Base-by-base conservation (phyloP, 30 jellyfish, hydroid and myxozoan genomes). In the Cassiopea xamachana region DNA sequence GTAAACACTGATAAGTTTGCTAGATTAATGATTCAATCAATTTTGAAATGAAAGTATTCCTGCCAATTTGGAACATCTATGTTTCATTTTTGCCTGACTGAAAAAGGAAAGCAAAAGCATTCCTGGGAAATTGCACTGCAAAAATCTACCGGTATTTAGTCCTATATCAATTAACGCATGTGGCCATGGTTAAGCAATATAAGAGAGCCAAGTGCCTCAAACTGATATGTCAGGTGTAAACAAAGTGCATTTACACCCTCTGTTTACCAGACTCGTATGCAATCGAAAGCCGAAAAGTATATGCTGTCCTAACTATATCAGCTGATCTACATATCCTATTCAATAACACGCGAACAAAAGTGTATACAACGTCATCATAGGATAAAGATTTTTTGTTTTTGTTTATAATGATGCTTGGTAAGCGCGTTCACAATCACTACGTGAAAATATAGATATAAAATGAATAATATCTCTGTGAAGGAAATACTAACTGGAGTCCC, bases 401-500 rank as follows among this genome's bases (percentile, higher is more conserved):
- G 15, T 18, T 75, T 43, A 61, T 79, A 15, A 27, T 48, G 83
- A 68, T 68, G 46, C 50, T 60, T 8, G 69, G 18, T 62, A 14
- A 64, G 60, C 62, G 27, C 75, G 68, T 71, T 84, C 46, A 44
- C 46, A 5, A 43, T 46, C 12, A 75, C 45, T 75, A 6, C 3
- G 7, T 1, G 17, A 43, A 75, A 50, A 55, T n/a, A 48, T 2
- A 51, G 64, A 51, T n/a, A 51, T 9, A 51, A 51, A 71, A 71
- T 55, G 14, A 5, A 71, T 71, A 5, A 55, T 15, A 71, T 10
- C 8, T 48, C 18, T 17, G 68, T 50, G 15, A 74, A 85, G 39
- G 44, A 16, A 47, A 76, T 87, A 87, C 97, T 83, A 83, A 94
- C 98, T 90, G 80, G 12, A 94, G 93, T 48, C 98, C 98, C 70